Evolutionary conservation across 2,113 vertebrate genomes (phyloP), one percentile per base, ranked within the genome.

Genomic region (Phaethornis superciliosus): DNA sequence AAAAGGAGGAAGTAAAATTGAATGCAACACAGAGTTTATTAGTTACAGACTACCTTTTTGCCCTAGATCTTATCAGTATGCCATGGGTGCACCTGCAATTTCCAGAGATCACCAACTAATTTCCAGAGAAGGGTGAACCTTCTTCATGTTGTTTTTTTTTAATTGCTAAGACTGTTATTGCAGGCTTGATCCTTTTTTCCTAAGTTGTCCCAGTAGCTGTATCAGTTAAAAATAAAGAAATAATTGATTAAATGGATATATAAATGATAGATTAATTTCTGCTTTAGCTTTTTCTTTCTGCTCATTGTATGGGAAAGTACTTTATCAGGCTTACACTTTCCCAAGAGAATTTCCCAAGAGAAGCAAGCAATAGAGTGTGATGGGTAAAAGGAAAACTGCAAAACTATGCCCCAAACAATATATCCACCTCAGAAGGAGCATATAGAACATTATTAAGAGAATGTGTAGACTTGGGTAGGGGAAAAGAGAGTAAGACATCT

Each of bases 291-390:
- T 95, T 94, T 68, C 96, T 95, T 94, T 96, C 89, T 94, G 93
- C 44, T 96, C 51, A 28, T 47, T 91, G 88, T 81, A 68, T 10
- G 70, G 90, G 85, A 88, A 85, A 92, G 81, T 71, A 42, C 75
- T 95, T 95, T 32, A 67, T 88, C 62, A 69, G 69, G 70, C 88
- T 97, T 90, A 58, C 84, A 75, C 59, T 97, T n/a, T n/a, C n/a
- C n/a, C n/a, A n/a, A n/a, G n/a, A n/a, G n/a, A 88, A 97, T 97
- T 98, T 97, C 97, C 97, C 96, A 92, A 44, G 97, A 96, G 97
- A 67, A 96, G 75, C 78, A 92, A 92, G 89, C 85, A 90, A 83
- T 81, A 65, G 55, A 12, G 17, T 51, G 23, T 55, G 68, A 84
- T 85, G 75, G 70, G 59, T 64, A 84, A 87, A 94, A 93, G 76